These are phyloP conservation scores for Ethmia dodecea DNA, from an alignment of 2,888 invertebrate species.

Conservation along the genomic window DNA sequence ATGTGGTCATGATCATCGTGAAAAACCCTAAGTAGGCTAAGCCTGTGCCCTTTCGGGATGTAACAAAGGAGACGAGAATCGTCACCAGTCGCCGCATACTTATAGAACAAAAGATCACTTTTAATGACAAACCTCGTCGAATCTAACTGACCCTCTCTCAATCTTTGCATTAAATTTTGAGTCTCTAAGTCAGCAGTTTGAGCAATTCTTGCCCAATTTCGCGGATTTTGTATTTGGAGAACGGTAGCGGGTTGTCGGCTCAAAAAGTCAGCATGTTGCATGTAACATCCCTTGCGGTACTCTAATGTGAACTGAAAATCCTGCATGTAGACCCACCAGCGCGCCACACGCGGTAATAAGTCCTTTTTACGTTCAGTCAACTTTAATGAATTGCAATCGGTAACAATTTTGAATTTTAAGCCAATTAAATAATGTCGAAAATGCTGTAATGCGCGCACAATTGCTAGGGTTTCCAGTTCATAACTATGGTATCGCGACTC, in stretches of 20 bases:
- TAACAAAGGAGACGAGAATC: too few species aligned
- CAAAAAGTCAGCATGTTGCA: background rate
- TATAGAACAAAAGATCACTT: too few species aligned
- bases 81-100: too few species aligned
- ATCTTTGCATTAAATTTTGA: too few species aligned
- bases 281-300: background rate
- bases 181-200: too few species aligned
- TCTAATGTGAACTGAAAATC: slow-evolving; percentile 1
- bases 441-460: background rate
- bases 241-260: background rate
- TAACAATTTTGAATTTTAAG: slow-evolving; percentile 1
- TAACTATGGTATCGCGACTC: slow-evolving; percentile 1
- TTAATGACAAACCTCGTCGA: too few species aligned
- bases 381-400: slow-evolving; percentile 5
- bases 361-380: slow-evolving; percentile 11
- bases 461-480: slow-evolving; percentile 3
- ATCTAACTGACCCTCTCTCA: too few species aligned
- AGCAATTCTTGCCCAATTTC: too few species aligned
- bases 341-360: slow-evolving; percentile 8
- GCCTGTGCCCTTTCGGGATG: too few species aligned
- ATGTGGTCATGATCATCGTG: too few species aligned
- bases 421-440: slow-evolving; percentile 2
- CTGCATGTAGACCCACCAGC: slow-evolving; percentile 13
- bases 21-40: too few species aligned
- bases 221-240: too few species aligned